Evolutionary conservation across 2,113 vertebrate genomes (phyloP).

Genomic region (Xenotilapia caudafasciata): DNA sequence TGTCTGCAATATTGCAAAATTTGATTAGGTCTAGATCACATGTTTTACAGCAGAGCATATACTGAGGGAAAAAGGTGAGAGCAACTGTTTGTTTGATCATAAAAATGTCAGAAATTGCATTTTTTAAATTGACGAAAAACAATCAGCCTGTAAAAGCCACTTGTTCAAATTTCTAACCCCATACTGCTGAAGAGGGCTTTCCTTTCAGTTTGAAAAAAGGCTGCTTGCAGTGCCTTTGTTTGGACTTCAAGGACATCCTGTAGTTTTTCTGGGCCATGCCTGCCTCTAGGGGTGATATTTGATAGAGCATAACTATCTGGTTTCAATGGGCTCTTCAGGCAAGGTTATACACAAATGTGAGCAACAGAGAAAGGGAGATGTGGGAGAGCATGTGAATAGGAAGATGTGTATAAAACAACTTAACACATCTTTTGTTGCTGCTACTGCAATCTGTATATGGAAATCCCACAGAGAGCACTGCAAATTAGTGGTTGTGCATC

Average conservation of each 20-base stretch:
- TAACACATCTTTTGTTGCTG: neutral
- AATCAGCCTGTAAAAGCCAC: neutral
- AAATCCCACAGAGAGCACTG: neutral
- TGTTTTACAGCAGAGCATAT: neutral
- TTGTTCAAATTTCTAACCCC: neutral
- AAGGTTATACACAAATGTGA: slow-evolving; percentile 35
- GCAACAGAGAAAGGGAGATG: neutral
- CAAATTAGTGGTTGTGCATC: neutral
- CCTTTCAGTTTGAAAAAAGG: neutral
- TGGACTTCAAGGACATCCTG: slow-evolving; percentile 42
- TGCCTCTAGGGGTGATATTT: slow-evolving; percentile 22
- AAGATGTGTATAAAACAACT: neutral
- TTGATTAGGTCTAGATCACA: neutral
- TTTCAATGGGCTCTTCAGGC: slow-evolving; percentile 35
- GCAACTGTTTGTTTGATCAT: neutral
- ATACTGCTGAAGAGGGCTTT: neutral
- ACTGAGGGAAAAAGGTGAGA: neutral
- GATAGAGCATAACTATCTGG: slow-evolving; percentile 33
- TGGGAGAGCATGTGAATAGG: neutral
- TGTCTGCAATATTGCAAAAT: neutral
- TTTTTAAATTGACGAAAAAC: neutral
- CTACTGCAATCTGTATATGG: neutral
- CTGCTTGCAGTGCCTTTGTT: slow-evolving; percentile 2
- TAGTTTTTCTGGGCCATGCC: slow-evolving; percentile 21
- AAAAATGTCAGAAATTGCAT: neutral